Evolutionary conservation across 2,797 vertebrate species (phyloP), one percentile per base, ranked within the genome.

Genomic region (Dallia pectoralis): DNA sequence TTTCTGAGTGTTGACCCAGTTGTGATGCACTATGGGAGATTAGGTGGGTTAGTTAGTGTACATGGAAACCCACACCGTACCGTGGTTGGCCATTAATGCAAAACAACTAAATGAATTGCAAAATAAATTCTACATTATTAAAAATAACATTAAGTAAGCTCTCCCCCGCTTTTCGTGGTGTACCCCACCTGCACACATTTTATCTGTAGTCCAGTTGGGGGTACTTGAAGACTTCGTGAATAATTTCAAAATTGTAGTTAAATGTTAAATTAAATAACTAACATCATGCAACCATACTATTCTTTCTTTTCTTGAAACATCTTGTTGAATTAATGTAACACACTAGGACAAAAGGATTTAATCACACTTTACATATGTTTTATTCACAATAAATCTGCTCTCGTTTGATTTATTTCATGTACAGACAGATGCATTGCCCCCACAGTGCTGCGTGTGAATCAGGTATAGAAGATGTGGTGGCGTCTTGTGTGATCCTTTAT

Each of bases 311-410:
- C 8, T 22, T 59, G 11, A 22, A 25, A 59, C 11, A 27, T 59
- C 53, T 4, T 4, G 8, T 64, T 32, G 27, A 30, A 64, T 16
- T 64, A 29, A 33, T 32, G 62, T 64, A 19, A 64, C 62, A 33
- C 62, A 33, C 62, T 8, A 3, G 14, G 29, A 64, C 62, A 29
- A 61, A 33, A 18, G 9, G 22, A 30, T 59, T 77, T 68, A 19
- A 75, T 82, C 80, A 80, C 86, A 82, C 82, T 87, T 89, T 59
- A 89, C 90, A 91, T 87, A 82, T 89, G 86, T 89, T 91, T 64
- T 80, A 85, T 92, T 91, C 76, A 87, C 86, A 86, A 91, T 88
- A 89, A 88, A 88, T 87, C 75, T 78, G 79, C 81, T 89, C 76
- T 85, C 59, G 74, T 82, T 76, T 78, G 77, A 77, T 56, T 75